Evolutionary conservation across 1,140 invertebrate genomes (phyloP).

Genomic region (Drosophila pandora): DNA sequence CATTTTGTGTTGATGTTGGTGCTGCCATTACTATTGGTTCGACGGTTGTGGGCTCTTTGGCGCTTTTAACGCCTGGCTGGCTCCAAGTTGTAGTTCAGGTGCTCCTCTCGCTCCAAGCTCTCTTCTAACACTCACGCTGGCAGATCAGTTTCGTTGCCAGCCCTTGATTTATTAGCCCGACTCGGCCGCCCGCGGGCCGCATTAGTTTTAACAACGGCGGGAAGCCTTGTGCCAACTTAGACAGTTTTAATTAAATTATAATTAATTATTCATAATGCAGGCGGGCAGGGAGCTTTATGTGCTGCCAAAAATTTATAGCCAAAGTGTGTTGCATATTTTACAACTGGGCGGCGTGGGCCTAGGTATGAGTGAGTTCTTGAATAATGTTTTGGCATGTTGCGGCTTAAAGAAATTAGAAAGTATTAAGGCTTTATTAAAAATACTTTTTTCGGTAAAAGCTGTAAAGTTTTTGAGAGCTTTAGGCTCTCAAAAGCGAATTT

Average conservation of each 20-base stretch:
- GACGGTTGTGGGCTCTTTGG: background rate
- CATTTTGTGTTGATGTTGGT: conserved; percentile 50
- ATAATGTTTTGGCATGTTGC: conserved; percentile 1
- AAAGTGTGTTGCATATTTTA: conserved; percentile 65
- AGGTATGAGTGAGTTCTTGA: background rate
- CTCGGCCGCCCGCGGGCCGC: conserved; percentile 9
- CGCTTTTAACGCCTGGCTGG: conserved; percentile 42
- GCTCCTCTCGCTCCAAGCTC: conserved; percentile 11
- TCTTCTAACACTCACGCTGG: background rate
- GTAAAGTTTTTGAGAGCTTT: background rate
- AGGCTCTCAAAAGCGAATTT: too few species aligned
- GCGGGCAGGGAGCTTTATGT: conserved; percentile 19
- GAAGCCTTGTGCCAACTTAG: conserved; percentile 39
- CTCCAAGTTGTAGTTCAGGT: conserved; percentile 32
- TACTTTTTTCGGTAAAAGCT: background rate
- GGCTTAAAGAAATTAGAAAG: background rate
- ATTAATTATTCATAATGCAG: conserved; percentile 69
- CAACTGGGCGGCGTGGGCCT: background rate
- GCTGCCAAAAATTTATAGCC: conserved; percentile 62
- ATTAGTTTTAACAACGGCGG: conserved; percentile 34
- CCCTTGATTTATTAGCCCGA: conserved; percentile 65
- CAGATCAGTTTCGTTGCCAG: conserved; percentile 54
- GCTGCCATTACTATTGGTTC: conserved; percentile 3
- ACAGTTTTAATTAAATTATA: conserved; percentile 76
- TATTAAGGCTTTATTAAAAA: background rate